A percentile compares a stretch with the other conserved stretches of the same genome.
Evolutionary conservation across 2,113 vertebrate genomes (phyloP).

Genomic region (Rhabdornis inornatus): DNA sequence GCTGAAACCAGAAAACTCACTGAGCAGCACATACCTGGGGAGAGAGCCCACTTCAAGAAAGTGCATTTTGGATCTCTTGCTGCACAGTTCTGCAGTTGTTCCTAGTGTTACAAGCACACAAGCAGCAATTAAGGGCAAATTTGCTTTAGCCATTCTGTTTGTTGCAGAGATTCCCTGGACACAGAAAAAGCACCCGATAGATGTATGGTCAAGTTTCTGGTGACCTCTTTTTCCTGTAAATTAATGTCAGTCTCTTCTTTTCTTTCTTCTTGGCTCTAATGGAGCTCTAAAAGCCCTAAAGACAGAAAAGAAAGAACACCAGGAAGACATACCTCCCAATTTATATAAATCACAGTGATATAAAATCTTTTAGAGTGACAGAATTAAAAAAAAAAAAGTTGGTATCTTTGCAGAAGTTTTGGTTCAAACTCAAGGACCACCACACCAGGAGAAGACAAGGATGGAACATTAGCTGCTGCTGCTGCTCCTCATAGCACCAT

Average conservation of each 20-base stretch:
- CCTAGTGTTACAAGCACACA: not conserved
- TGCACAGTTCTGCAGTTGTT: accelerated
- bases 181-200: not conserved
- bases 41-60: not conserved
- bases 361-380: not conserved
- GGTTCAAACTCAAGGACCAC: not conserved
- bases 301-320: not conserved
- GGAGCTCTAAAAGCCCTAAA: not conserved
- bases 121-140: not conserved
- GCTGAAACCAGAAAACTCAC: not conserved
- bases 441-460: not conserved
- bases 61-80: not conserved
- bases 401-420: not conserved
- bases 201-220: not conserved
- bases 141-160: not conserved
- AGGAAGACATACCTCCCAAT: not conserved
- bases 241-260: not conserved
- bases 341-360: not conserved
- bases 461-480: not conserved
- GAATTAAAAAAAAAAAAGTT: not conserved
- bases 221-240: not conserved
- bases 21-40: accelerated
- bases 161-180: not conserved
- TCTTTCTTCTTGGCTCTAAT: not conserved
- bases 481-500: accelerated